Conservation (phyloP, 2,113 vertebrate species). For the Triplophysa dalaica region DNA sequence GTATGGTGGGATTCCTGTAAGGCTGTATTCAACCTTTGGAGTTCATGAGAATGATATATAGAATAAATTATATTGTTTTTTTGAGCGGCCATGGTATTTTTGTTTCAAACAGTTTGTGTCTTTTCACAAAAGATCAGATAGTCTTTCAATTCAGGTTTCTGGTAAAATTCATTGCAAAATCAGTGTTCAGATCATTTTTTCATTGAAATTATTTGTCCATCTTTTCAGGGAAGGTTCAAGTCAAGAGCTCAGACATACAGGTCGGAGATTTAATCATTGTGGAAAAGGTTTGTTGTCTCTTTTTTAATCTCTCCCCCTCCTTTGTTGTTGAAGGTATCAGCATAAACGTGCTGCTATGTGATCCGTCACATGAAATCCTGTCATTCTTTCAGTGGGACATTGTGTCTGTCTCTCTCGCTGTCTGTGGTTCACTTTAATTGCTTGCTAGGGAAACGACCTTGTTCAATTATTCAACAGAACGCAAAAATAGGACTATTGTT, state of each 20-base stretch:
- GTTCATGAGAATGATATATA: neutral
- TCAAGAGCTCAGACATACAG: constrained; percentile 98
- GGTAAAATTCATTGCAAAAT: too few species aligned
- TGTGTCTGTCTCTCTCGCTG: constrained; percentile 40
- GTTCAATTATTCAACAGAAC: constrained; percentile 69
- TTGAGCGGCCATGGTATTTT: neutral
- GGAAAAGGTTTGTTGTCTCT: constrained; percentile 85
- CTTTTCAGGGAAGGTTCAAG: constrained; percentile 88
- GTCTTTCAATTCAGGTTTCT: too few species aligned
- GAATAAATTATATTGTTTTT: neutral
- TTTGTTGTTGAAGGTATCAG: constrained; percentile 31
- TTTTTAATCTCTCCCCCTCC: neutral
- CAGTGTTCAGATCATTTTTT: neutral
- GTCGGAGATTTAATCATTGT: constrained; percentile 98
- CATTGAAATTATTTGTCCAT: constrained; percentile 4
- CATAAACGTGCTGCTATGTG: constrained; percentile 33
- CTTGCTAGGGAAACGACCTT: constrained; percentile 61
- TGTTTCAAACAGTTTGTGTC: neutral
- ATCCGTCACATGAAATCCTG: constrained; percentile 48
- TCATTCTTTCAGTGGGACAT: constrained; percentile 52
- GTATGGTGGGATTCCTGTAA: neutral
- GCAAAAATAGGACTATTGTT: constrained; percentile 49
- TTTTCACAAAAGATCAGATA: too few species aligned
- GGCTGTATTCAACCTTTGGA: neutral
- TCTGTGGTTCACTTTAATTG: constrained; percentile 55